Conservation (phyloP, 1,140 invertebrate genomes). For the Asbolus verrucosus region DNA sequence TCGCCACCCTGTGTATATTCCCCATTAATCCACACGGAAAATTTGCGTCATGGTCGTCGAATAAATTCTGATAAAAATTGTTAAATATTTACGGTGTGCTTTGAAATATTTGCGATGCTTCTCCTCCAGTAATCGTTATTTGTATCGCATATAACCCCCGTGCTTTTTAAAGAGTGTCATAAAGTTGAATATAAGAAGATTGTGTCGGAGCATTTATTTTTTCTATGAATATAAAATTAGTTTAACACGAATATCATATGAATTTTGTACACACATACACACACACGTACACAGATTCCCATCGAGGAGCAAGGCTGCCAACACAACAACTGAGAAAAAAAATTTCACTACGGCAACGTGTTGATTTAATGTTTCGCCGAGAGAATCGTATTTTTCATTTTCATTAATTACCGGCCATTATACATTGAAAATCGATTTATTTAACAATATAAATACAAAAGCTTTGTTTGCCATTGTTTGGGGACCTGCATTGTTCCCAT, state of each 20-base stretch:
- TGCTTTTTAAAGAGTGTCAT: conserved; percentile 38
- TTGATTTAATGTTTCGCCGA: neutral
- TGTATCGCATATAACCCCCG: conserved; percentile 38
- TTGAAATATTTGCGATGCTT: conserved; percentile 34
- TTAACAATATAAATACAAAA: conserved; percentile 49
- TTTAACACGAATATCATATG: conserved; percentile 5
- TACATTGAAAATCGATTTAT: conserved; percentile 48
- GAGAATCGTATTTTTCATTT: conserved; percentile 1
- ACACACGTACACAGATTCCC: too few species aligned
- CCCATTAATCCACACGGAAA: neutral
- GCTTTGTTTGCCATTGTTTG: conserved; percentile 46
- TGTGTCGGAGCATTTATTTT: conserved; percentile 44
- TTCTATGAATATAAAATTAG: conserved; percentile 47
- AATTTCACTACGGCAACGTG: too few species aligned
- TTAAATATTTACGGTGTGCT: conserved; percentile 10
- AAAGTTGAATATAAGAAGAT: conserved; percentile 46
- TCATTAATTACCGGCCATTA: conserved; percentile 41
- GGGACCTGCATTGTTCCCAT: conserved; percentile 35
- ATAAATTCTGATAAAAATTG: conserved; percentile 36
- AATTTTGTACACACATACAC: conserved; percentile 27
- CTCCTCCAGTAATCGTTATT: conserved; percentile 34
- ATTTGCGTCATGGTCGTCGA: neutral
- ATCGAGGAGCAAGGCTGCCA: too few species aligned
- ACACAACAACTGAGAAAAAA: too few species aligned
- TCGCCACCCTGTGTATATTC: neutral